Evolutionary conservation across 2,797 vertebrate genomes (phyloP).

Genomic region (Poecilia gillii): DNA sequence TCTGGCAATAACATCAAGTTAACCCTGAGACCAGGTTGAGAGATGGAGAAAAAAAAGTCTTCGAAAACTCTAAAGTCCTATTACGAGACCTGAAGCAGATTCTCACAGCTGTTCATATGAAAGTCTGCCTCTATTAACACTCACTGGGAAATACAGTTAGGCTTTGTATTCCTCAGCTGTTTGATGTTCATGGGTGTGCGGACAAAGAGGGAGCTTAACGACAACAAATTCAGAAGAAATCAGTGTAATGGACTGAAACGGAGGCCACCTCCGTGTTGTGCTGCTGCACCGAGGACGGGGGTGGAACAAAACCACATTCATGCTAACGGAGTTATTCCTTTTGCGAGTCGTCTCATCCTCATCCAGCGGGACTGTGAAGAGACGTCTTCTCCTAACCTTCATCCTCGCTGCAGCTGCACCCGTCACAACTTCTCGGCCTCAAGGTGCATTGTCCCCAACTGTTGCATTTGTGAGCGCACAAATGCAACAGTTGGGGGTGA

Average conservation of each 20-base stretch:
- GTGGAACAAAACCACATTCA: constrained; percentile 53
- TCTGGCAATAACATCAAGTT: background rate
- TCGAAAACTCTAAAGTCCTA: background rate
- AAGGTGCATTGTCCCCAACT: constrained; percentile 57
- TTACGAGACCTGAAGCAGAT: background rate
- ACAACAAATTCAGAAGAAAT: constrained; percentile 6
- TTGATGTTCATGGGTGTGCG: constrained; percentile 14
- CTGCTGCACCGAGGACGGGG: constrained; percentile 22
- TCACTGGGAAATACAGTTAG: background rate
- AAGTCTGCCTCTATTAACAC: background rate
- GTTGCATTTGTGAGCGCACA: constrained; percentile 12
- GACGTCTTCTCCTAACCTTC: constrained; percentile 35
- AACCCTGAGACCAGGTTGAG: background rate
- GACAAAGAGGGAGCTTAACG: constrained; percentile 19
- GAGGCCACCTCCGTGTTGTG: constrained; percentile 16
- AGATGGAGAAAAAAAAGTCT: background rate
- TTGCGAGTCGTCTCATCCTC: constrained; percentile 45
- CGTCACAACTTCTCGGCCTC: constrained; percentile 43
- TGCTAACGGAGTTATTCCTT: constrained; percentile 16
- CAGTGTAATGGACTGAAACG: constrained; percentile 15
- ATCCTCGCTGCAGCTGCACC: constrained; percentile 66
- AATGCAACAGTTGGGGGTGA: background rate
- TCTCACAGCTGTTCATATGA: background rate
- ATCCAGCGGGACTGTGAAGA: constrained; percentile 42
- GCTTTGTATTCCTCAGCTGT: constrained; percentile 15